Percentiles rank a stretch among this genome's conserved stretches.
Evolutionary conservation across 2,888 invertebrate genomes (phyloP).

Genomic region (Stenichneumon culpator): DNA sequence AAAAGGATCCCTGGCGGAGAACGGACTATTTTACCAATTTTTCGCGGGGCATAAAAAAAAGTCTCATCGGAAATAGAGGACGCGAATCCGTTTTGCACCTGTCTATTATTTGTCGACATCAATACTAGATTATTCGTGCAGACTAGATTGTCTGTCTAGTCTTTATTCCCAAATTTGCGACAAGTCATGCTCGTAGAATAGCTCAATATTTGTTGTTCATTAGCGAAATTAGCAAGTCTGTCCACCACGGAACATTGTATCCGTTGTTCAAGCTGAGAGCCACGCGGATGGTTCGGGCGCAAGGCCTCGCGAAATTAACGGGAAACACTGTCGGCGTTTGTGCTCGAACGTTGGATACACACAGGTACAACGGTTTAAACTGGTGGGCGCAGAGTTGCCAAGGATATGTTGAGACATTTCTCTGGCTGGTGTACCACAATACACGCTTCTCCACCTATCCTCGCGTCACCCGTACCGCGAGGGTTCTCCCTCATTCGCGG

Average conservation of each 20-base stretch:
- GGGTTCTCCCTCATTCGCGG: conserved; percentile 50
- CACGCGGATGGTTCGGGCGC: neutral
- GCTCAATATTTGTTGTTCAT: neutral
- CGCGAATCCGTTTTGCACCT: too few relatives aligned
- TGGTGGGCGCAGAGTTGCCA: conserved; percentile 71
- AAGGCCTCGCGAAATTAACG: conserved; percentile 27
- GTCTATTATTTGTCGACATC: too few relatives aligned
- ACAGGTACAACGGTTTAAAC: neutral
- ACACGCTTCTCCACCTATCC: conserved; percentile 66
- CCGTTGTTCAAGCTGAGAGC: neutral
- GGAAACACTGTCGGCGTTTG: neutral
- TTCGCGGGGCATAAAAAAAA: too few relatives aligned
- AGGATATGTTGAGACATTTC: conserved; percentile 81
- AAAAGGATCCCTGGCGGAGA: too few relatives aligned
- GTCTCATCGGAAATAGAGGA: too few relatives aligned
- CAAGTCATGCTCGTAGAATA: neutral
- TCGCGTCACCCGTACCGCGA: conserved; percentile 15
- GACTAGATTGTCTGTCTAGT: too few relatives aligned
- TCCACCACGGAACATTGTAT: neutral
- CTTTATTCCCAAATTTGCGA: neutral
- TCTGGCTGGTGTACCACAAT: conserved; percentile 57
- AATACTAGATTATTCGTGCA: too few relatives aligned
- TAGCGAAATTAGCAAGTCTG: neutral
- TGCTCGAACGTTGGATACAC: neutral
- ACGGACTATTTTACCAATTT: too few relatives aligned